Evolutionary conservation across 2,113 vertebrate species (phyloP).

Genomic region (Catagonus wagneri): DNA sequence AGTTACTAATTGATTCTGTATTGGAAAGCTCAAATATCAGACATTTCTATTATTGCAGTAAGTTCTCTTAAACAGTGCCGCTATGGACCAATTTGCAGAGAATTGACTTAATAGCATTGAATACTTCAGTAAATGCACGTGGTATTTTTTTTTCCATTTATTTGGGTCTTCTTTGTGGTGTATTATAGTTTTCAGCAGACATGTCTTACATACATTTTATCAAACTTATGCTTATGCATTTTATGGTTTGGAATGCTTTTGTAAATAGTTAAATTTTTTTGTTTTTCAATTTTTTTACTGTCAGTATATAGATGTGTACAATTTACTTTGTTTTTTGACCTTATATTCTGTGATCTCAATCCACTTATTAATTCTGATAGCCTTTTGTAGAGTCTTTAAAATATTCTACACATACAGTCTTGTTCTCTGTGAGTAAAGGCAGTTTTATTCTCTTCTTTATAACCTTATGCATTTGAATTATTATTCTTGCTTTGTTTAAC

Average conservation of each 20-base stretch:
- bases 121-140: neutral
- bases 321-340: slow-evolving; percentile 1
- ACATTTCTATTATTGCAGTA: neutral
- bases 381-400: slow-evolving; percentile 7
- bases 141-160: neutral
- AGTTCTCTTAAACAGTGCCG: neutral
- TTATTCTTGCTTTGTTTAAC: neutral
- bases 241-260: slow-evolving; percentile 6
- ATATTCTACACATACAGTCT: neutral
- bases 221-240: neutral
- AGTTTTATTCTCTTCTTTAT: neutral
- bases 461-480: neutral
- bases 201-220: neutral
- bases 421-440: neutral
- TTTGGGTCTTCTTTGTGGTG: neutral
- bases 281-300: neutral
- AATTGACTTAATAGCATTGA: neutral
- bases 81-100: neutral
- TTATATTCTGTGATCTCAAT: neutral
- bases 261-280: neutral
- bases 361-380: neutral
- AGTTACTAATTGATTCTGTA: neutral
- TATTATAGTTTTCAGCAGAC: neutral
- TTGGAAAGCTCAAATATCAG: neutral
- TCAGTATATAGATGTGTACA: neutral